Conservation (phyloP, 2,113 vertebrate species). For the Embiotoca jacksoni region DNA sequence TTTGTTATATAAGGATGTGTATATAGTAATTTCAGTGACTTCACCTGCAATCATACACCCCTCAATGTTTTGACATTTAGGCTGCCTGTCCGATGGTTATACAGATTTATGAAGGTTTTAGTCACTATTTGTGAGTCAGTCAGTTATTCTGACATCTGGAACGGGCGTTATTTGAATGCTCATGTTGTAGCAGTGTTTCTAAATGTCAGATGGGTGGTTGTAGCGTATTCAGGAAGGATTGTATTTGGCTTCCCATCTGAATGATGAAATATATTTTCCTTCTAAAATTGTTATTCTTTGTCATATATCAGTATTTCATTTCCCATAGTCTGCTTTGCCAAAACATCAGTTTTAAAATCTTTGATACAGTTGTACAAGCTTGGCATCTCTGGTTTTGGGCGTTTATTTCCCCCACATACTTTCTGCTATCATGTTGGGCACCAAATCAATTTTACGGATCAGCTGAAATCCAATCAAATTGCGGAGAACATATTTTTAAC, state of each 20-base stretch:
- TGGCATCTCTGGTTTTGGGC: neutral
- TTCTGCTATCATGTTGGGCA: neutral
- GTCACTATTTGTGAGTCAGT: constrained; percentile 6
- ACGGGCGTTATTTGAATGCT: constrained; percentile 20
- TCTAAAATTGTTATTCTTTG: neutral
- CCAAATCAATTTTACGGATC: neutral
- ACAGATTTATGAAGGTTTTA: neutral
- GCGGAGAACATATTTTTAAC: too few relatives aligned
- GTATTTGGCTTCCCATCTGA: neutral
- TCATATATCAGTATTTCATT: neutral
- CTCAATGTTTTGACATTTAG: constrained; percentile 11
- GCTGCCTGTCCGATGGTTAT: neutral
- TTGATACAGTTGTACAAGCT: neutral
- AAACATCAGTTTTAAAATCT: neutral
- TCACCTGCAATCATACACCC: constrained; percentile 9
- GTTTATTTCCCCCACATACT: neutral
- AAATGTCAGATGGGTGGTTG: constrained; percentile 18
- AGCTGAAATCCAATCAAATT: neutral
- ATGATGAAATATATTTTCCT: neutral
- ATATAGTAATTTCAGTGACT: neutral
- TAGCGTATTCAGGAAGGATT: constrained; percentile 4
- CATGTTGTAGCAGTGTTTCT: neutral
- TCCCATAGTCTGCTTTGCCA: neutral
- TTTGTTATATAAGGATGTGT: constrained; percentile 3
- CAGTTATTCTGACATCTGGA: constrained; percentile 16